Evolutionary conservation across 64 coral and sea anemone genomes (phyloP).

Genomic region (Hydrozoanthus tunicans): DNA sequence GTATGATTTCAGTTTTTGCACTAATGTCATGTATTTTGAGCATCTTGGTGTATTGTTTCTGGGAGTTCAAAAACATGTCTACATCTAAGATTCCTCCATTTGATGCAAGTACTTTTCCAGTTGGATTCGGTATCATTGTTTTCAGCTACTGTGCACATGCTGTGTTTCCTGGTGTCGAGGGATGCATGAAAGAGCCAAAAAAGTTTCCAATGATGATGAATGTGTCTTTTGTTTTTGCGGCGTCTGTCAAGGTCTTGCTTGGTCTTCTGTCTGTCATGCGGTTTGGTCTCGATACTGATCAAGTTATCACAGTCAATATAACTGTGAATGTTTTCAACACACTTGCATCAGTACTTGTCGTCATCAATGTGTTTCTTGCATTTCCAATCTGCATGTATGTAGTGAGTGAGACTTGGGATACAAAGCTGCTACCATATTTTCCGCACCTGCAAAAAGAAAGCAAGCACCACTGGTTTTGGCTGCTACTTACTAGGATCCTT

Average conservation of each 20-base stretch:
- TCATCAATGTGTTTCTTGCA: slow-evolving; percentile 88
- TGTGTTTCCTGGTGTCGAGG: slow-evolving; percentile 88
- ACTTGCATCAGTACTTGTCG: slow-evolving; percentile 72
- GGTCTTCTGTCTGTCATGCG: slow-evolving; percentile 82
- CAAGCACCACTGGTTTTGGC: slow-evolving; percentile 85
- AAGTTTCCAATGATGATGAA: slow-evolving; percentile 95
- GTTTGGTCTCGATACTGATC: slow-evolving; percentile 73
- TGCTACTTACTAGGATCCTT: slow-evolving; percentile 67
- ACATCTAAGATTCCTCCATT: slow-evolving; percentile 73
- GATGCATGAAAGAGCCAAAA: slow-evolving; percentile 86
- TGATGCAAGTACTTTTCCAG: slow-evolving; percentile 64
- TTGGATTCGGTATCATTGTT: slow-evolving; percentile 92
- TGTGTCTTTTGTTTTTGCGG: slow-evolving; percentile 69
- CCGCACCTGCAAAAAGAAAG: slow-evolving; percentile 75
- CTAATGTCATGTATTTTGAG: slow-evolving; percentile 69
- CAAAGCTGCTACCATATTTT: slow-evolving; percentile 75
- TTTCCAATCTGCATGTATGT: slow-evolving; percentile 92
- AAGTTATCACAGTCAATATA: slow-evolving; percentile 92
- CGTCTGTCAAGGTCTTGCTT: slow-evolving; percentile 68
- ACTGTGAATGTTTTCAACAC: slow-evolving; percentile 55
- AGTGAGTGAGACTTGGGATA: slow-evolving; percentile 85
- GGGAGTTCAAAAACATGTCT: slow-evolving; percentile 65
- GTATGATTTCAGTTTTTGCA: slow-evolving; percentile 89
- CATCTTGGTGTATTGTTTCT: slow-evolving; percentile 79
- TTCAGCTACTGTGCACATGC: slow-evolving; percentile 96